A percentile compares a stretch with the other conserved stretches of the same genome.
phyloP scores from a whole-genome alignment of 2,888 invertebrate genomes.

The Dryococelus australis region DNA sequence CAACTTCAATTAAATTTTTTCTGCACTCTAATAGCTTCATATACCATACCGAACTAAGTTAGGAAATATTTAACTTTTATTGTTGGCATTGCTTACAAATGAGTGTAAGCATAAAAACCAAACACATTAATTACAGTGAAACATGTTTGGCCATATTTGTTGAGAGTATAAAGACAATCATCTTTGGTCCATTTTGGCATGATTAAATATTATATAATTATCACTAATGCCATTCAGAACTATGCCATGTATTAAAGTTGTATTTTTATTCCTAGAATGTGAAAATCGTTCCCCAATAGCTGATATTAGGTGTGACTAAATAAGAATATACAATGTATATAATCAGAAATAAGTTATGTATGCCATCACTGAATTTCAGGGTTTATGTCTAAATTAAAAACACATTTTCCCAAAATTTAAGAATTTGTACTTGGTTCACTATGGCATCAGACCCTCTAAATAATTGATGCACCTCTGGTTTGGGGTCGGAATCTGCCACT shows the following conservation, averaged over 20 bases:
- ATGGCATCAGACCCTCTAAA: constrained; percentile 5
- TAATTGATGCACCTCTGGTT: too few species aligned
- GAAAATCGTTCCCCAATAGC: background rate
- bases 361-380: background rate
- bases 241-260: background rate
- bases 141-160: background rate
- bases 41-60: background rate
- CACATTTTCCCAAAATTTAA: background rate
- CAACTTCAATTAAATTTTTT: background rate
- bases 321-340: too few species aligned
- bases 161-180: background rate
- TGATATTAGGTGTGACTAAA: background rate
- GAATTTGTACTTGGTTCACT: background rate
- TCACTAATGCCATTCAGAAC: background rate
- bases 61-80: background rate
- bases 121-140: background rate
- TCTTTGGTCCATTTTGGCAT: background rate
- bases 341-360: background rate
- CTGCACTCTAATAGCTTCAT: background rate
- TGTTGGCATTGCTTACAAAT: background rate
- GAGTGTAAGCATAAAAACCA: background rate
- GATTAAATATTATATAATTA: too few species aligned
- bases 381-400: background rate
- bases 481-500: too few species aligned
- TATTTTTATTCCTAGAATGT: background rate